These are phyloP conservation scores for Pipistrellus pygmaeus DNA, from an alignment of 2,797 vertebrate genomes.

Conservation along the genomic window DNA sequence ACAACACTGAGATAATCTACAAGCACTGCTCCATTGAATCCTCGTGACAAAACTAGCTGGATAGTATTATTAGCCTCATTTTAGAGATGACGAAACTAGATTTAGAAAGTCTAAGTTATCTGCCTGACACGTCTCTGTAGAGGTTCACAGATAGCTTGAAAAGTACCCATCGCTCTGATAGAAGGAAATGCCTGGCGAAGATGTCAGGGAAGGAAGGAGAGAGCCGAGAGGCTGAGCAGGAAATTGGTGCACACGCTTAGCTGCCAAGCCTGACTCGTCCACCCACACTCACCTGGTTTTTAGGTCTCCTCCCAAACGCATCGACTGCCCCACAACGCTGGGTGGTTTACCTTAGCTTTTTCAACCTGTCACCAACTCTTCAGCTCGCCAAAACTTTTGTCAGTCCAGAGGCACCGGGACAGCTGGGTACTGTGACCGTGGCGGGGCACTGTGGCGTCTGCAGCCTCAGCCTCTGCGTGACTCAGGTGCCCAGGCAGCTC, in stretches of 20 bases:
- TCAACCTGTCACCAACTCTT: slow-evolving; percentile 20
- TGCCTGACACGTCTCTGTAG: not conserved
- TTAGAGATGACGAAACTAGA: slow-evolving; percentile 39
- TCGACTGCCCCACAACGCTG: not conserved
- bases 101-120: not conserved
- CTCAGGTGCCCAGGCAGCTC: slow-evolving; percentile 56
- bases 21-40: not conserved
- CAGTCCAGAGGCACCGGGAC: slow-evolving; percentile 17
- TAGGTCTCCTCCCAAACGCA: slow-evolving; percentile 35
- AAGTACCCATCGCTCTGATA: not conserved
- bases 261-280: not conserved
- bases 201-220: not conserved
- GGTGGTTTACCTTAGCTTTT: not conserved
- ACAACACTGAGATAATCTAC: not conserved
- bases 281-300: slow-evolving; percentile 66
- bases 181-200: not conserved
- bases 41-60: not conserved
- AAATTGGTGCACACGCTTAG: not conserved
- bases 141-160: not conserved
- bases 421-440: not conserved
- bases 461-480: slow-evolving; percentile 48
- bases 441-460: not conserved
- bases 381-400: slow-evolving; percentile 2
- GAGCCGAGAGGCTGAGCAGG: not conserved
- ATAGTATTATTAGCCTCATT: not conserved